Evolutionary conservation across 1,140 invertebrate species (phyloP), one percentile per base, ranked within the genome.

Genomic region (Galleria mellonella): DNA sequence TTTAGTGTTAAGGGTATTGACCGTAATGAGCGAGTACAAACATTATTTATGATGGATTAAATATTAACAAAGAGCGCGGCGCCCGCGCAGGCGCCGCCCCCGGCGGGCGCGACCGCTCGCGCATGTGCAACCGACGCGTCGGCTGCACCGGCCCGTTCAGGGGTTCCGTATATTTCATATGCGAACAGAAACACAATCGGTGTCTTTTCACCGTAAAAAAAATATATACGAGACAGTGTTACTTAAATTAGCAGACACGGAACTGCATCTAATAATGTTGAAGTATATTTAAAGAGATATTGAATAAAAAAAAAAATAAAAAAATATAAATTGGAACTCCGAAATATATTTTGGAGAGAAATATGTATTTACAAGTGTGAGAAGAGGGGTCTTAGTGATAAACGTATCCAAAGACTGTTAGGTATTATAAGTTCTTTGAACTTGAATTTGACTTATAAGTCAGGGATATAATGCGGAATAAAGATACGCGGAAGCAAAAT

Each of bases 321-420:
- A 53, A 67, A 60, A 69, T 62, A 69, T 66, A 63, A 64, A 62
- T 60, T 55, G 60, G 51, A 66, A 58, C 77, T 82, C 77, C 77
- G 73, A 75, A 82, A 78, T 76, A 76, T 81, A 82, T 78, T 84
- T 84, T 82, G 75, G 81, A 73, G 75, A 72, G 71, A 79, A 62
- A 23, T 23, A 23, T 23, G 62, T 84, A 82, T 82, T 84, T 82
- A 84, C 77, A 84, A 81, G 67, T 64, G 62, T 60, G 65, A 65
- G 69, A 52, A 62, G 67, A 70, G 67, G 71, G 66, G 79, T 82
- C 75, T 82, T 84, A 82, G 76, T 73, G 74, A 73, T 81, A 78
- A 68, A 71, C 38, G 62, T 81, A 78, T 84, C 81, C 81, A 84
- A 84, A 84, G 81, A 84, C 81, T 82, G 81, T 72, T 76, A 78